Evolutionary conservation across 1,140 invertebrate genomes (phyloP).

Genomic region (Teleopsis dalmanni): DNA sequence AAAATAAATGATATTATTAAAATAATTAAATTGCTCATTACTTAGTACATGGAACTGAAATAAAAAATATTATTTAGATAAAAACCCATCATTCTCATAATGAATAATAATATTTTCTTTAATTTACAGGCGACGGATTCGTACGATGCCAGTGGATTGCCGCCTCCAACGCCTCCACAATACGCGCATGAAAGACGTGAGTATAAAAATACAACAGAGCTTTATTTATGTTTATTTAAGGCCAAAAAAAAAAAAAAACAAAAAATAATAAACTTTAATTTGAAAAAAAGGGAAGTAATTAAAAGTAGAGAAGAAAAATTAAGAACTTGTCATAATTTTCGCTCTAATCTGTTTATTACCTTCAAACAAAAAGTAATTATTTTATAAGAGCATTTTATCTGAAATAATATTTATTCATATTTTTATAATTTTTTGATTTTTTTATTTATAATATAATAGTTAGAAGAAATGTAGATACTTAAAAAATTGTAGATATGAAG

Average conservation of each 20-base stretch:
- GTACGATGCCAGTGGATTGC: constrained; percentile 37
- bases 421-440: too few relatives aligned
- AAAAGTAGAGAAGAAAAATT: not conserved
- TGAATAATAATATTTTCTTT: constrained; percentile 2
- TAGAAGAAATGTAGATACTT: too few relatives aligned
- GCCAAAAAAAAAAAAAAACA: not conserved
- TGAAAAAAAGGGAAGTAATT: not conserved
- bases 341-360: not conserved
- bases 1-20: too few relatives aligned
- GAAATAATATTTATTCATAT: too few relatives aligned
- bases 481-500: too few relatives aligned
- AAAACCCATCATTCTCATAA: too few relatives aligned
- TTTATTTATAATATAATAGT: too few relatives aligned
- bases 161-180: constrained; percentile 31
- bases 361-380: not conserved
- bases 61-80: too few relatives aligned
- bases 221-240: not conserved
- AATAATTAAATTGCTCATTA: too few relatives aligned
- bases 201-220: constrained; percentile 11
- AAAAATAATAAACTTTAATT: not conserved
- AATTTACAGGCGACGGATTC: constrained; percentile 33
- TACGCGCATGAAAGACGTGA: constrained; percentile 39
- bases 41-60: too few relatives aligned
- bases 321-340: not conserved
- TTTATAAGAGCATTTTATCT: not conserved